Evolutionary conservation across 2,888 invertebrate genomes (phyloP).

Genomic region (Drosophila meridiana): DNA sequence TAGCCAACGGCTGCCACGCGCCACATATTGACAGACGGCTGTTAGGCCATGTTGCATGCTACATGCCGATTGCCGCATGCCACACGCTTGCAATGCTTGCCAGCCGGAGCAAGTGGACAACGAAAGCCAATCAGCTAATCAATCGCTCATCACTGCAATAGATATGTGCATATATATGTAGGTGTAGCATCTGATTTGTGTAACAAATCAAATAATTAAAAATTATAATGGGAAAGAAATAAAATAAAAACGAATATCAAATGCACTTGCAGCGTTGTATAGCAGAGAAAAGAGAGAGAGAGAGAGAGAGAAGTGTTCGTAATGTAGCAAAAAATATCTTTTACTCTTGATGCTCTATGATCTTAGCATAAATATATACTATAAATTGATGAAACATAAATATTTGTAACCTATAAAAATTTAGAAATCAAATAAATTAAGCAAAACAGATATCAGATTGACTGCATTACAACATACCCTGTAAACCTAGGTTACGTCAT

Average conservation of each 20-base stretch:
- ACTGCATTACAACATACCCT: background rate
- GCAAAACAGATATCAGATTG: background rate
- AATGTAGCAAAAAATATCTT: no score
- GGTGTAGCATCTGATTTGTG: background rate
- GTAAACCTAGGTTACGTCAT: background rate
- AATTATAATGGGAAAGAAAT: background rate
- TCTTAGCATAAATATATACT: no score
- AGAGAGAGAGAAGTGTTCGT: no score
- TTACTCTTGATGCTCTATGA: no score
- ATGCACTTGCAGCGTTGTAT: background rate
- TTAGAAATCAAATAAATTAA: background rate
- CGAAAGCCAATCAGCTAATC: conserved; percentile 32
- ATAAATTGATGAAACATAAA: no score
- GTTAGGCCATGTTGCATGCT: conserved; percentile 24
- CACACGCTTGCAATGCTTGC: conserved; percentile 7
- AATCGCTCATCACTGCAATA: conserved; percentile 24
- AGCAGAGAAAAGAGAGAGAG: no score
- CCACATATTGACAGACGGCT: conserved; percentile 52
- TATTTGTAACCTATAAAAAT: no score
- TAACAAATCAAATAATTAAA: background rate
- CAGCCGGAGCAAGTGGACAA: conserved; percentile 5
- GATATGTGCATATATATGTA: background rate
- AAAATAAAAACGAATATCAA: background rate
- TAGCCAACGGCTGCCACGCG: conserved; percentile 42
- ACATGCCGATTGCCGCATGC: conserved; percentile 20